phyloP scores from a whole-genome alignment of 2,797 vertebrate species.

The Enteromius radiatus region DNA sequence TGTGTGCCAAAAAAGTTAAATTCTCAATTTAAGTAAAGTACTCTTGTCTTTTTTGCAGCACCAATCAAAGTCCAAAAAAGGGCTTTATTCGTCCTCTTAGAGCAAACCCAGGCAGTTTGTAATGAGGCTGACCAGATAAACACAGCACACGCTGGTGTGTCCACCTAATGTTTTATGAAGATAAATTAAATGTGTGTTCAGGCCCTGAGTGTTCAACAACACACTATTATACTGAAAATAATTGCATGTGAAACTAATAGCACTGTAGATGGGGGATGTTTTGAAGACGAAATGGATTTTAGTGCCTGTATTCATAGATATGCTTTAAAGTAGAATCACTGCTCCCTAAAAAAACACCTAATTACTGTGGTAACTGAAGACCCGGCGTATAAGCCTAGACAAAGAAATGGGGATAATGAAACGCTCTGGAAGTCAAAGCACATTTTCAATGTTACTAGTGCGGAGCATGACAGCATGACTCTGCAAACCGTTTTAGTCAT shows the following conservation, averaged over 20 bases:
- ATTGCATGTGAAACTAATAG: conserved; percentile 44
- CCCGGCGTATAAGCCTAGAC: neutral
- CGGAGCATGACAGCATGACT: conserved; percentile 11
- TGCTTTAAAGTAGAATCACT: neutral
- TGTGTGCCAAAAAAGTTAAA: conserved; percentile 55
- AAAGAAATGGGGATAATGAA: conserved; percentile 41
- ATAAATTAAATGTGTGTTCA: conserved; percentile 35
- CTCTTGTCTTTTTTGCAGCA: conserved; percentile 55
- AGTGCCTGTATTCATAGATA: conserved; percentile 39
- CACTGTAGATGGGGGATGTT: conserved; percentile 48
- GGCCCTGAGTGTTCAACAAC: conserved; percentile 8
- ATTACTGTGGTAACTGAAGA: conserved; percentile 37
- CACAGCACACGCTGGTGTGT: conserved; percentile 20
- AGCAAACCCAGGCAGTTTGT: conserved; percentile 58
- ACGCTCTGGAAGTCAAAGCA: conserved; percentile 15
- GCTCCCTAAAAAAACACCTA: conserved; percentile 43
- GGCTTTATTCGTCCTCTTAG: conserved; percentile 51
- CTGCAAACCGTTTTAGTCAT: conserved; percentile 9
- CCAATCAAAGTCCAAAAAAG: conserved; percentile 56
- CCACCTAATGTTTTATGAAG: conserved; percentile 34
- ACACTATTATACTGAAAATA: conserved; percentile 49
- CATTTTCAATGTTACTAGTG: conserved; percentile 25
- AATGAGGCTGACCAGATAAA: conserved; percentile 52
- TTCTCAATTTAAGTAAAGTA: conserved; percentile 37
- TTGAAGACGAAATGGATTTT: conserved; percentile 38